phyloP scores from a whole-genome alignment of 2,113 vertebrate genomes.

The Erinaceus europaeus region DNA sequence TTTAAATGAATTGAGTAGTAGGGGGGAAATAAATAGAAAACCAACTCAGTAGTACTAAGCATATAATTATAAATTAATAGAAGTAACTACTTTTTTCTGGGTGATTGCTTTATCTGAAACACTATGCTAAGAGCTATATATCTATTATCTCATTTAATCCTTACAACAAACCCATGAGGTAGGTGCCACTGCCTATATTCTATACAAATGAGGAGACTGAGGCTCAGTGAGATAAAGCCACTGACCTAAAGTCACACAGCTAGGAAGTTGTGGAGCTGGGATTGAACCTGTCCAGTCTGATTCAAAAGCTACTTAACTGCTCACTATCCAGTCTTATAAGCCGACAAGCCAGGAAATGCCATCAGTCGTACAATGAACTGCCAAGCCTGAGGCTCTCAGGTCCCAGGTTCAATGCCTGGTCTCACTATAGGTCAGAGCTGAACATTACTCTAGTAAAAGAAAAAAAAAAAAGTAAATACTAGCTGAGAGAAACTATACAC shows the following conservation, averaged over 20 bases:
- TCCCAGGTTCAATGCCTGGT: too few species aligned
- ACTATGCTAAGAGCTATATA: background rate
- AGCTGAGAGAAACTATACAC: too few species aligned
- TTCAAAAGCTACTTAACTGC: background rate
- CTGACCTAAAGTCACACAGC: background rate
- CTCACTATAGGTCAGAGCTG: too few species aligned
- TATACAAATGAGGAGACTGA: conserved; percentile 6
- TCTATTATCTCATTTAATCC: background rate
- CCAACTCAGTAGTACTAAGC: background rate
- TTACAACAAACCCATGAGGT: background rate
- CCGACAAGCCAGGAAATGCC: too few species aligned
- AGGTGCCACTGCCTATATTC: background rate
- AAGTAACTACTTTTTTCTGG: background rate
- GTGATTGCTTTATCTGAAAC: background rate
- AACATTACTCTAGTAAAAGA: too few species aligned
- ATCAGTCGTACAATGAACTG: too few species aligned
- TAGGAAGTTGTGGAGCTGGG: background rate
- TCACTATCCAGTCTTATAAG: too few species aligned
- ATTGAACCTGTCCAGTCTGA: background rate
- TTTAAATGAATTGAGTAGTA: background rate
- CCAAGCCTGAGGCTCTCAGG: too few species aligned
- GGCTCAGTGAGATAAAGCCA: background rate
- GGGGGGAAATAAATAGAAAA: background rate
- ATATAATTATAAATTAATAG: background rate
- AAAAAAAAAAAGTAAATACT: too few species aligned